A percentile compares a stretch with the other conserved stretches of the same genome.
Evolutionary conservation across 2,888 invertebrate species (phyloP).

Genomic region (Chrysotoxum bicinctum): DNA sequence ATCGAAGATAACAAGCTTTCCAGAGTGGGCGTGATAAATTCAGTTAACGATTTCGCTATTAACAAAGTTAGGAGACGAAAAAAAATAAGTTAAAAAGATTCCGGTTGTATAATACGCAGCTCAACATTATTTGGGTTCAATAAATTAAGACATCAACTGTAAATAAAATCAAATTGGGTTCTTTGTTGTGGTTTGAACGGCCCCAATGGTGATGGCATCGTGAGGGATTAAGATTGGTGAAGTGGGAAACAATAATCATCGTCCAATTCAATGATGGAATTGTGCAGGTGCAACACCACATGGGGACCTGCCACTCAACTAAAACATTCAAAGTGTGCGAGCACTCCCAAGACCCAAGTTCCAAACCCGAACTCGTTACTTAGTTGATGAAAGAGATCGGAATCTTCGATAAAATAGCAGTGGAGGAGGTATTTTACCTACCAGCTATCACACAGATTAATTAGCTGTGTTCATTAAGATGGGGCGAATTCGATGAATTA

Average conservation of each 20-base stretch:
- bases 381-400: constrained; percentile 17
- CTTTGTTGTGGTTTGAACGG: constrained; percentile 46
- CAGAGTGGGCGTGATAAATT: constrained; percentile 58
- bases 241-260: background rate
- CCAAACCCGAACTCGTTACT: constrained; percentile 11
- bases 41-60: constrained; percentile 33
- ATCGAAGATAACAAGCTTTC: constrained; percentile 28
- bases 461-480: constrained; percentile 48
- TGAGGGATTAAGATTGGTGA: background rate
- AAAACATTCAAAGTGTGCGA: background rate
- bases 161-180: constrained; percentile 27
- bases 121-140: constrained; percentile 32
- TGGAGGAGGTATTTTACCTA: constrained; percentile 29
- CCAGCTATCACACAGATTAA: constrained; percentile 44
- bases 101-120: constrained; percentile 29
- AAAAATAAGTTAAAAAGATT: constrained; percentile 14
- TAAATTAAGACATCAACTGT: constrained; percentile 30
- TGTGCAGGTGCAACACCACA: constrained; percentile 15
- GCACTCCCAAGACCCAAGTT: background rate
- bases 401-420: constrained; percentile 15
- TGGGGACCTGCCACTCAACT: background rate
- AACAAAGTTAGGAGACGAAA: background rate
- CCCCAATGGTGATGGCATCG: background rate
- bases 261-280: background rate
- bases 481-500: constrained; percentile 35